phyloP scores from a whole-genome alignment of 2,888 invertebrate species.

The Latheticus oryzae region DNA sequence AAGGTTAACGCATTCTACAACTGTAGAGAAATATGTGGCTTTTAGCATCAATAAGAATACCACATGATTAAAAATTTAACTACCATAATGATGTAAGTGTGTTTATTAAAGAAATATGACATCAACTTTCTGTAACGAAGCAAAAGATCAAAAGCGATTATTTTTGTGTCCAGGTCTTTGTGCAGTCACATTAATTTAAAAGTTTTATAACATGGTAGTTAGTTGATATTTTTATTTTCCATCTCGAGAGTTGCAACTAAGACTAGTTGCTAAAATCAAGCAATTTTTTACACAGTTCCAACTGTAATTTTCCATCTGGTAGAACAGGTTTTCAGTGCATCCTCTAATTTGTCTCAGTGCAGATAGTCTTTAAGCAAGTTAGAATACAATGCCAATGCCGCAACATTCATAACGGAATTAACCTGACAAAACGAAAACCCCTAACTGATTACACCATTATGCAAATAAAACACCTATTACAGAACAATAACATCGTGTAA shows the following conservation, averaged over 20 bases:
- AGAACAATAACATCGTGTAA: constrained; percentile 26
- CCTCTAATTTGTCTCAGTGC: too few relatives aligned
- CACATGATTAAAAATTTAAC: constrained; percentile 10
- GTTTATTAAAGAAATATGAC: constrained; percentile 8
- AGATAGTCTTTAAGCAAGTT: background rate
- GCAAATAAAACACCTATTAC: constrained; percentile 25
- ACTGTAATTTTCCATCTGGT: too few relatives aligned
- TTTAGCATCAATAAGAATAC: constrained; percentile 7
- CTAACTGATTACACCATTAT: constrained; percentile 18
- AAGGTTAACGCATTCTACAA: constrained; percentile 4
- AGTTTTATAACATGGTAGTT: too few relatives aligned
- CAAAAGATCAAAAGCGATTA: constrained; percentile 12
- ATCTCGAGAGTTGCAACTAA: too few relatives aligned
- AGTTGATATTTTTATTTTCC: too few relatives aligned
- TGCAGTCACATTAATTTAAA: background rate
- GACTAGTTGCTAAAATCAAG: too few relatives aligned
- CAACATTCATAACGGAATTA: constrained; percentile 23
- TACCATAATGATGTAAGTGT: background rate
- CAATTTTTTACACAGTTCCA: too few relatives aligned
- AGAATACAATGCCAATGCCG: constrained; percentile 15
- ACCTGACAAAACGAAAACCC: constrained; percentile 22
- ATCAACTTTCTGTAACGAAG: constrained; percentile 10
- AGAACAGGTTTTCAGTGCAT: too few relatives aligned
- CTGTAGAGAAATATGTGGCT: background rate
- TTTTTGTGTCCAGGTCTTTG: constrained; percentile 5